phyloP scores from a whole-genome alignment of 92 coral and sea anemone species.

The Ricordea florida region DNA sequence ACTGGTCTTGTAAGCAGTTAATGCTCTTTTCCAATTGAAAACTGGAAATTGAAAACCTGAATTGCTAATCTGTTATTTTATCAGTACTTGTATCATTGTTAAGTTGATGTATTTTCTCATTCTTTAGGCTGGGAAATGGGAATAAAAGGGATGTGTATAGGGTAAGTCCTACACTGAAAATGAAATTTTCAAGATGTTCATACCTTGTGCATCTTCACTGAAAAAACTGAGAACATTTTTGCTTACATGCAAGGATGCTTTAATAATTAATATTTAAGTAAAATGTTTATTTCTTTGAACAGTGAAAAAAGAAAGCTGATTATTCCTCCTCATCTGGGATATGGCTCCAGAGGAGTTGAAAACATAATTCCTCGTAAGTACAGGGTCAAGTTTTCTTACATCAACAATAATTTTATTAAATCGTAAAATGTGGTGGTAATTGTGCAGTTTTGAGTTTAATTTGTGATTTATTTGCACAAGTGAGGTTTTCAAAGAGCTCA shows the following conservation, averaged over 20 bases:
- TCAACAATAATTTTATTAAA: not conserved
- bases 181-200: not conserved
- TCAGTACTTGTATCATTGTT: not conserved
- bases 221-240: not conserved
- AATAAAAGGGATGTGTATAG: slow-evolving; percentile 95
- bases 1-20: no score
- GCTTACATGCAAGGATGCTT: not conserved
- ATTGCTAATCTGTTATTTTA: not conserved
- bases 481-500: no score
- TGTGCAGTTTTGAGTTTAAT: not conserved
- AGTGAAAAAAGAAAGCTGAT: slow-evolving; percentile 91
- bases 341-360: slow-evolving; percentile 81
- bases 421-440: not conserved
- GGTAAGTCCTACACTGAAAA: slow-evolving; percentile 43
- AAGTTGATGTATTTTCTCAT: not conserved
- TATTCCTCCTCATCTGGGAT: slow-evolving; percentile 95
- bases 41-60: not conserved
- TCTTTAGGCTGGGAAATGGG: slow-evolving; percentile 96
- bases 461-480: no score
- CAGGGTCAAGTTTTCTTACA: not conserved
- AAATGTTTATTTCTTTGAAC: not conserved
- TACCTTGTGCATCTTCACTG: not conserved
- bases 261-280: not conserved
- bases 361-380: slow-evolving; percentile 94
- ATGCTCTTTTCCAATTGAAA: no score